Percentiles rank a stretch among this genome's conserved stretches.
These are phyloP conservation scores for Melanotaenia maccullochi DNA, from an alignment of 2,797 vertebrate species.

Conservation along the genomic window DNA sequence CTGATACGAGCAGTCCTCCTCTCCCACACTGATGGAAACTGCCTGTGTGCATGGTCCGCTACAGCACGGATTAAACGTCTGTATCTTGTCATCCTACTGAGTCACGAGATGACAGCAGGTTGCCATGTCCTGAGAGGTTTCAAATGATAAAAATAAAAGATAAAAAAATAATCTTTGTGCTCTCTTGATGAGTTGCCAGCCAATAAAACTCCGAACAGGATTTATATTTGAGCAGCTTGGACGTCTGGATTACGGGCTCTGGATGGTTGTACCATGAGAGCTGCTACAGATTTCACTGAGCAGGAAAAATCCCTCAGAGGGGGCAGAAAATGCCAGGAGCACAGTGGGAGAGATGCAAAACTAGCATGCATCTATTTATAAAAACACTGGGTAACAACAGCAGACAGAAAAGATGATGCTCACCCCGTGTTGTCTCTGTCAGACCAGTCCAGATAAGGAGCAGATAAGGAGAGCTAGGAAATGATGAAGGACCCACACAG, in stretches of 20 bases:
- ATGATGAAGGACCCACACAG: conserved; percentile 12
- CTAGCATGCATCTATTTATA: conserved; percentile 60
- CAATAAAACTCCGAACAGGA: conserved; percentile 59
- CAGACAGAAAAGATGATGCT: conserved; percentile 5
- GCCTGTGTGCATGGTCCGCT: background rate
- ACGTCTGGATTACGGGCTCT: conserved; percentile 74
- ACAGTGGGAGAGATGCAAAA: conserved; percentile 27
- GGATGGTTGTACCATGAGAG: conserved; percentile 63
- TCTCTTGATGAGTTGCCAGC: conserved; percentile 58
- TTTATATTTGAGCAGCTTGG: conserved; percentile 67
- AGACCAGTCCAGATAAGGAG: conserved; percentile 24
- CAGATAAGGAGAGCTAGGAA: conserved; percentile 7
- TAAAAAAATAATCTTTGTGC: conserved; percentile 34
- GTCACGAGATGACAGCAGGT: conserved; percentile 59
- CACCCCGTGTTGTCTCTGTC: conserved; percentile 21
- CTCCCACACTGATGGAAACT: conserved; percentile 3
- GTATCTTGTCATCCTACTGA: conserved; percentile 31
- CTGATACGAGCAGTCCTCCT: background rate
- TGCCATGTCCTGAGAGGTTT: conserved; percentile 48
- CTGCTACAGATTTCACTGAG: conserved; percentile 64
- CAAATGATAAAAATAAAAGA: conserved; percentile 56
- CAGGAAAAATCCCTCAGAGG: conserved; percentile 60
- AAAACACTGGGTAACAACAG: conserved; percentile 40
- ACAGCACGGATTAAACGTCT: conserved; percentile 49
- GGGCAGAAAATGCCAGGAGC: conserved; percentile 36